Percentiles rank a stretch among this genome's conserved stretches.
Conservation (phyloP, 2,888 invertebrate genomes). For the Pristionchus exspectatus region DNA sequence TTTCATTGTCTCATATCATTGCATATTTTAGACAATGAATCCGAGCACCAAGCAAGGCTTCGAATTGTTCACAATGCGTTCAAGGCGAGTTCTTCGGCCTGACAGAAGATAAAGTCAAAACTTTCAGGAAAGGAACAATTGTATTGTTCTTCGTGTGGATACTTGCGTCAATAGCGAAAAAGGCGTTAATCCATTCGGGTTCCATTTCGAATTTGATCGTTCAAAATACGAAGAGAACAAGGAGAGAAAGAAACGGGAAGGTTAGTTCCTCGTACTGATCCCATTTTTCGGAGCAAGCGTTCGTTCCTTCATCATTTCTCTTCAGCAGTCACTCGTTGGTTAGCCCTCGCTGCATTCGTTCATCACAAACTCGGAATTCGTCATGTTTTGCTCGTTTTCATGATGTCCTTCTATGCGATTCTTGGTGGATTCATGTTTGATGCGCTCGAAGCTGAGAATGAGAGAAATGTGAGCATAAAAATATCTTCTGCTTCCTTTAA, state of each 20-base stretch:
- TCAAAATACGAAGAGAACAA: constrained; percentile 29
- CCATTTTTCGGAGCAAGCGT: too few species aligned
- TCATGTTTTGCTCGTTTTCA: constrained; percentile 64
- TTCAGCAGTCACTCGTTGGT: constrained; percentile 65
- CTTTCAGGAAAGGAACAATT: constrained; percentile 18
- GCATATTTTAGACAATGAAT: constrained; percentile 57
- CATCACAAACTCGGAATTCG: constrained; percentile 72
- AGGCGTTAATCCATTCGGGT: constrained; percentile 50
- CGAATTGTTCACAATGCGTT: constrained; percentile 66
- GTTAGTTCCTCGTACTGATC: too few species aligned
- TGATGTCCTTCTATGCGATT: constrained; percentile 65
- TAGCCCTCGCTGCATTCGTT: constrained; percentile 67
- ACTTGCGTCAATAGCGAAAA: constrained; percentile 45
- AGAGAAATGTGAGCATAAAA: constrained; percentile 54
- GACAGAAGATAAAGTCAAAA: neutral
- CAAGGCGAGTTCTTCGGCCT: constrained; percentile 58
- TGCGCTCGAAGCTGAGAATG: constrained; percentile 65
- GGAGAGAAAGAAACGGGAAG: constrained; percentile 7
- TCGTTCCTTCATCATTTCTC: neutral
- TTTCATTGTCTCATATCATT: too few species aligned
- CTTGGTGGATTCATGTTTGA: constrained; percentile 69
- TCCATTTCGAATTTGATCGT: constrained; percentile 46
- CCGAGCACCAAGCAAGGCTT: constrained; percentile 64
- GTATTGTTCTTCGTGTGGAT: constrained; percentile 49
- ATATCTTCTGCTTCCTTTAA: too few species aligned